Base-by-base conservation (phyloP, 2,113 vertebrate genomes). In the Petrocephalus microphthalmus region DNA sequence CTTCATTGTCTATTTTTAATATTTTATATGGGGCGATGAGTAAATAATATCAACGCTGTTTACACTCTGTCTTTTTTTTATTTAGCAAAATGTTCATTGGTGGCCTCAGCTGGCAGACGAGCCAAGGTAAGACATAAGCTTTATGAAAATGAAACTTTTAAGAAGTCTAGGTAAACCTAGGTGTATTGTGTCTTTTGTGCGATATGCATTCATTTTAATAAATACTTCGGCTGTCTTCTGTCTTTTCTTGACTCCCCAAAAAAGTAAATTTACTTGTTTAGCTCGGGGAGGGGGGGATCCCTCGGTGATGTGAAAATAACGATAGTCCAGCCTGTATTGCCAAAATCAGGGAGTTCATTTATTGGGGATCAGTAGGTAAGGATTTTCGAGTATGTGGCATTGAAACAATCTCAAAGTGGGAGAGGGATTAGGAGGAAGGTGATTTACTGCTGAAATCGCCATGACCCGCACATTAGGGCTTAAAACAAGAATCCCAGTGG, bases 41-140 rank as follows among this genome's bases (percentile, higher is more conserved):
- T 54, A 54, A 45, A 60, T 47, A 3, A 42, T 51, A 29, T 87
- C 51, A 91, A 92, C 91, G 92, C 91, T 92, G 89, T 93, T 91
- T 93, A 87, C 87, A 56, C 25, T 85, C 42, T 92, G 92, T 91
- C 91, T 91, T 87, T 89, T 90, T 91, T 95, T 93, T 64, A 88
- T 86, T 88, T 94, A 99, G 97, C 94, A 98, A 98, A 96, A 98
- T 99, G 97, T 98, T 99, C 95, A 97, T 98, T 94, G 97, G 97
- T 92, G 97, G 97, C 94, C 95, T 98, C 91, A 98, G 97, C 94
- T 99, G 97, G 97, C 97, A 99, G 92, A 98, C 97, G 81, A 98
- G 97, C 92, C 97, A 98, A 98, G 97, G 97, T 99, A 95, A 97
- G 95, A 90, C 89, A 29, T 57, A 67, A 89, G 49, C 84, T 90